Percentiles rank a stretch among this genome's conserved stretches.
phyloP scores from a whole-genome alignment of 2,797 vertebrate genomes.

The Gephyroberyx darwinii region DNA sequence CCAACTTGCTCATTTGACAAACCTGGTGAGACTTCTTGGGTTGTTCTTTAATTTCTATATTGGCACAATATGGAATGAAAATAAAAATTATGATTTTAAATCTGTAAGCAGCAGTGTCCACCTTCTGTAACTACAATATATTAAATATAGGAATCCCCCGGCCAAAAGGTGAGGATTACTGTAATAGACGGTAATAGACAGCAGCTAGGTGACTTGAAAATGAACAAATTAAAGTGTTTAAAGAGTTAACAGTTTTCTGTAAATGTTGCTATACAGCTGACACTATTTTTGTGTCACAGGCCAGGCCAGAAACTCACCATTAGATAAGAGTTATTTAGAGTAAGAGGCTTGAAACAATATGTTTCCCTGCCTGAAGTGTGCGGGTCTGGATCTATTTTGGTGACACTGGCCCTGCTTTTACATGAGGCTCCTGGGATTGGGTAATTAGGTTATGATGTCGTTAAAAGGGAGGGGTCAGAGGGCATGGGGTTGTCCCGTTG shows the following conservation, averaged over 20 bases:
- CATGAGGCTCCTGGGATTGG: slow-evolving; percentile 54
- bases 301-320: background rate
- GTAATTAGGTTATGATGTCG: slow-evolving; percentile 72
- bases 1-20: slow-evolving; percentile 74
- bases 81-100: background rate
- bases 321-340: slow-evolving; percentile 5
- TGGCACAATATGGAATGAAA: background rate
- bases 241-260: slow-evolving; percentile 14
- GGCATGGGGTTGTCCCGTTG: slow-evolving; percentile 54
- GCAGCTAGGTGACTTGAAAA: slow-evolving; percentile 27
- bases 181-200: slow-evolving; percentile 7
- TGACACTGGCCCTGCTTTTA: slow-evolving; percentile 30
- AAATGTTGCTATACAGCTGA: slow-evolving; percentile 33
- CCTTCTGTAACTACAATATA: background rate
- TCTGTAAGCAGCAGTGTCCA: too few relatives aligned
- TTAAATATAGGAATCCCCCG: background rate
- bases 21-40: slow-evolving; percentile 77
- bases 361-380: slow-evolving; percentile 15
- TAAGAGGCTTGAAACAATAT: slow-evolving; percentile 23
- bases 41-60: background rate
- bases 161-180: slow-evolving; percentile 24
- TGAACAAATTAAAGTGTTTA: slow-evolving; percentile 9
- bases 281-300: background rate
- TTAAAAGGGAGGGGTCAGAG: slow-evolving; percentile 73
- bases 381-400: slow-evolving; percentile 34